phyloP scores from a whole-genome alignment of 2,113 vertebrate genomes.

The Pelecanus crispus region DNA sequence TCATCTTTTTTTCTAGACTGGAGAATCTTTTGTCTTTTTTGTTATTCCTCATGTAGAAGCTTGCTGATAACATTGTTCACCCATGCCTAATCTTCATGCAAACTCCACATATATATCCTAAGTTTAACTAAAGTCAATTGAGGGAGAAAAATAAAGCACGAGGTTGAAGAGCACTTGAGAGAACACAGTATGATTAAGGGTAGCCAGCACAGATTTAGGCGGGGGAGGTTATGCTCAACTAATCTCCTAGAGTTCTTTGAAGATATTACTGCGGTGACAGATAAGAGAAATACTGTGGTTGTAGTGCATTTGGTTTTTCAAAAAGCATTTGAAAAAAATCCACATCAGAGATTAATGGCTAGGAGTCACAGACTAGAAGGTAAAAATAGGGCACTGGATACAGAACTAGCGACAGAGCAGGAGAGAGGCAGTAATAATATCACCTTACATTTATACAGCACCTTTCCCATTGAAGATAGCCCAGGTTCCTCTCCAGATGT shows the following conservation, averaged over 20 bases:
- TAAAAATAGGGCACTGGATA: background rate
- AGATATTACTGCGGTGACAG: background rate
- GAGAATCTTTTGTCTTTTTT: background rate
- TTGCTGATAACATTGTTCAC: background rate
- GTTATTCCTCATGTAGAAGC: background rate
- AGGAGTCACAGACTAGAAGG: background rate
- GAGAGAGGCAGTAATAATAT: background rate
- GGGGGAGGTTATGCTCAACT: background rate
- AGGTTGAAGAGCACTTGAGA: background rate
- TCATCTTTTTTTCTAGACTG: background rate
- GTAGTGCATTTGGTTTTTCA: background rate
- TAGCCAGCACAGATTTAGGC: background rate
- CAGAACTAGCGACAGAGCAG: background rate
- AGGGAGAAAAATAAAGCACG: background rate
- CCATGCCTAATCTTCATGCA: background rate
- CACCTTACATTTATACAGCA: background rate
- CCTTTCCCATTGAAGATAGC: background rate
- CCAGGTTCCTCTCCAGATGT: accelerated
- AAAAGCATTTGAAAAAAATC: background rate
- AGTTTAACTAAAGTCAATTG: background rate
- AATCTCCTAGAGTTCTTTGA: background rate
- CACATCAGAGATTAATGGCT: background rate
- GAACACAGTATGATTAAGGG: background rate
- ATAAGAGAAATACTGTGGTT: background rate
- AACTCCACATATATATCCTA: background rate